Base-by-base conservation (phyloP, 2,888 invertebrate species). In the Rhaphigaster nebulosa region DNA sequence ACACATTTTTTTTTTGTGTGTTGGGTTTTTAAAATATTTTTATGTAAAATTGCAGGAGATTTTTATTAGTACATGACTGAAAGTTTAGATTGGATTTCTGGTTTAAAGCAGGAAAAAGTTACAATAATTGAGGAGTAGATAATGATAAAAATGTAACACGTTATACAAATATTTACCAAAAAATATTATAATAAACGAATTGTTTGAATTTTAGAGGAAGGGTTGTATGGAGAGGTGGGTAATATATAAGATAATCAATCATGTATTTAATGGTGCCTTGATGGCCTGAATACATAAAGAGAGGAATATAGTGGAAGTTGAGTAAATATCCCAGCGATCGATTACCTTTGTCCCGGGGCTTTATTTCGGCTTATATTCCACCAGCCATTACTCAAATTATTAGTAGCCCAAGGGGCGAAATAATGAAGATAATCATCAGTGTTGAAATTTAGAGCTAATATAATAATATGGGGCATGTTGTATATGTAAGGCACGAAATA, bases 221-320 rank as follows among this genome's bases (percentile, higher is more conserved):
- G n/a, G 84, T 18, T 4, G n/a, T 12, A 45, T 26, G 45, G 45
- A n/a, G 84, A 50, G 84, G 45, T 45, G 26, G n/a, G 45, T 23
- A 41, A 50, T 84, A 84, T 84, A n/a, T 41, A 45, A 50, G 84
- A 84, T 84, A 84, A 84, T 84, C 84, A 84, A 84, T 84, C 84
- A 84, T 84, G 3, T 84, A 84, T 84, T 84, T 84, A 84, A 84
- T 84, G 84, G 84, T 12, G n/a, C 45, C 84, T 84, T 84, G 84
- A 84, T 84, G 84, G 41, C 84, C 45, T 45, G 45, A 84, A 84
- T 84, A 84, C 84, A 84, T 84, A 84, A 84, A 84, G 84, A 45
- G 84, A 45, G 84, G 45, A 80, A 80, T 41, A 80, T 80, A 41
- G 41, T 41, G 41, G 41, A 84, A 84, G 84, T 84, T 84, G 84